Base-by-base conservation (phyloP, 1,140 invertebrate species). In the Drosophila bifasciata region DNA sequence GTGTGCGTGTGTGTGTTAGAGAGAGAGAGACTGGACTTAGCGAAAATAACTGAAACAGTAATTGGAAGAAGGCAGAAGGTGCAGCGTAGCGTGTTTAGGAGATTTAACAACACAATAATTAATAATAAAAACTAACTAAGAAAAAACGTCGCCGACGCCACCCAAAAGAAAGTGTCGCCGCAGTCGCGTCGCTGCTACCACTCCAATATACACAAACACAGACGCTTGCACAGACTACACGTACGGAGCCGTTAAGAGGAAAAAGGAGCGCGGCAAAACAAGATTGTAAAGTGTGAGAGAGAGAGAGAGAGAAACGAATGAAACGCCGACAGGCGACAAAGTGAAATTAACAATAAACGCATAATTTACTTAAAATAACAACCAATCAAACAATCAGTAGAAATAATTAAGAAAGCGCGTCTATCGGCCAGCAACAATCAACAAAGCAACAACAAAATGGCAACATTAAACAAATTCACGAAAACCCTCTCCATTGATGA, bases 401-500 rank as follows among this genome's bases (percentile, higher is more conserved):
- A 75, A 52, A 58, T 67, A 59, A 50, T 75, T 59, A 75, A 76
- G 61, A 75, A 66, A 75, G 71, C 32, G 32, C 11, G 32, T 36
- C 32, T 58, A 19, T 45, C 60, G 63, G 50, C 52, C 69, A 76
- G 53, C 48, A 9, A 3, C 41, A 53, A 60, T 9, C 41, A 53
- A 60, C 16, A 79, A 72, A 23, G 64, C 41, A 62, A 50, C 41
- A 59, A 63, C 17, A 79, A 89, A 76, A 91, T 91, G 90, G 79
- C 90, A 79, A 63, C 81, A 73, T 71, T 90, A 55, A 91, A 91
- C 51, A 91, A 91, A 85, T 91, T 91, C 63, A 90, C 89, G 62
- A 91, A 91, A 91, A 90, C 75, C 52, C 70, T 91, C 59, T 91
- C 90, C 63, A 90, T 81, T 72, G 90, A 91, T 75, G 90, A 91